These are phyloP conservation scores for Drosophila mojavensis DNA, from an alignment of 1,140 invertebrate species.

Conservation along the genomic window DNA sequence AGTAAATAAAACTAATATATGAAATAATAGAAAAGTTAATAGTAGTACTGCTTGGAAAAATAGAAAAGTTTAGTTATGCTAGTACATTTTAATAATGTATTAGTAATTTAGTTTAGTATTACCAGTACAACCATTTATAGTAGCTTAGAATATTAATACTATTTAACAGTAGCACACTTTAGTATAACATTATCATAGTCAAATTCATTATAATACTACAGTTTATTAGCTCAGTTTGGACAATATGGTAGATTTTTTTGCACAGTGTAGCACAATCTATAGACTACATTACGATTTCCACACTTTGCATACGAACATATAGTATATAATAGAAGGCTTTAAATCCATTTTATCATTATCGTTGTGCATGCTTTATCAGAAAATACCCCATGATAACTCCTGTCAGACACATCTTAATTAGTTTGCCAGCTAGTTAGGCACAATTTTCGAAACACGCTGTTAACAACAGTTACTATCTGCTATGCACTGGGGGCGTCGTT, in stretches of 20 bases:
- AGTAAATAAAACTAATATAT: too few species aligned
- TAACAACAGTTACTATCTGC: slow-evolving; percentile 35
- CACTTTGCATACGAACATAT: not conserved
- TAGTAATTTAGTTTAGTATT: too few species aligned
- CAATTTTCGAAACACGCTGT: slow-evolving; percentile 33
- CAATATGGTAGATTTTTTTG: not conserved
- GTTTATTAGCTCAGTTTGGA: not conserved
- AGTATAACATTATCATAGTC: too few species aligned
- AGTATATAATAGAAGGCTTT: not conserved
- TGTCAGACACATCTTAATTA: slow-evolving; percentile 35
- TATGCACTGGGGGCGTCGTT: slow-evolving; percentile 21
- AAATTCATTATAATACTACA: not conserved
- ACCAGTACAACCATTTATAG: too few species aligned
- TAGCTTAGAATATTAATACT: too few species aligned
- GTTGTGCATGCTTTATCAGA: slow-evolving; percentile 3
- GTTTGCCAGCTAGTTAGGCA: slow-evolving; percentile 7
- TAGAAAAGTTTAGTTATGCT: too few species aligned
- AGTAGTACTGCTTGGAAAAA: too few species aligned
- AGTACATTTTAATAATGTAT: too few species aligned
- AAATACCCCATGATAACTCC: slow-evolving; percentile 18
- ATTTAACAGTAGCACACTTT: not conserved
- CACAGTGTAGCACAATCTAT: not conserved
- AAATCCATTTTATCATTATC: slow-evolving; percentile 27
- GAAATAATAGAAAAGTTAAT: too few species aligned
- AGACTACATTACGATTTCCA: not conserved